Evolutionary conservation across 92 coral and sea anemone species (phyloP).

Genomic region (Isaurus tuberculatus): DNA sequence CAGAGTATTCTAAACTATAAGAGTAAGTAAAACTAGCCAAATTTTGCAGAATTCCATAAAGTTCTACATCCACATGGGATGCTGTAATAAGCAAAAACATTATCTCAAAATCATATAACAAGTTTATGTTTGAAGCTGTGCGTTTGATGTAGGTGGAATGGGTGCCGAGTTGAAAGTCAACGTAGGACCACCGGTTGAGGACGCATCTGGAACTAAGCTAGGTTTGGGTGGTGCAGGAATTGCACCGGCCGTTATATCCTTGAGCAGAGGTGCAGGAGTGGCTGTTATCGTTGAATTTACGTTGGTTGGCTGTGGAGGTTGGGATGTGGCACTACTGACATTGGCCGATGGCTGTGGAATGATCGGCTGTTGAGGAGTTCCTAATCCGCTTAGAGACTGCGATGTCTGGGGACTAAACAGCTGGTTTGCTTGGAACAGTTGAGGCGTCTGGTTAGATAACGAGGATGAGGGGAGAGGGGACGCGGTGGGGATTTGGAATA

Average conservation of each 20-base stretch:
- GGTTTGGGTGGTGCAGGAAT: constrained; percentile 73
- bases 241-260: constrained; percentile 96
- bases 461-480: constrained; percentile 12
- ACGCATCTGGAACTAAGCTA: not conserved
- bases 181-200: constrained; percentile 12
- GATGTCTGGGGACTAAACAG: constrained; percentile 20
- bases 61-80: not conserved
- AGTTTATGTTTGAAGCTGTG: constrained; percentile 22
- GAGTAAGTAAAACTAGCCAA: not conserved
- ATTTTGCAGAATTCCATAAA: not conserved
- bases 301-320: constrained; percentile 51
- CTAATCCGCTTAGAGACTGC: constrained; percentile 28
- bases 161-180: constrained; percentile 44
- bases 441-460: constrained; percentile 20
- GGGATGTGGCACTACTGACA: constrained; percentile 82
- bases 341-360: constrained; percentile 75
- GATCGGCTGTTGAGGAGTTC: constrained; percentile 75
- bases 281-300: constrained; percentile 79
- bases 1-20: not conserved
- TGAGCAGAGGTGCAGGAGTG: constrained; percentile 81
- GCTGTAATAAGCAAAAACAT: not conserved
- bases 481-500: constrained; percentile 22
- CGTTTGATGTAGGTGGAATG: constrained; percentile 26
- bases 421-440: constrained; percentile 35
- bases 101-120: not conserved